Base-by-base conservation (phyloP, 2,888 invertebrate genomes). In the Hemicrepidius hirtus region DNA sequence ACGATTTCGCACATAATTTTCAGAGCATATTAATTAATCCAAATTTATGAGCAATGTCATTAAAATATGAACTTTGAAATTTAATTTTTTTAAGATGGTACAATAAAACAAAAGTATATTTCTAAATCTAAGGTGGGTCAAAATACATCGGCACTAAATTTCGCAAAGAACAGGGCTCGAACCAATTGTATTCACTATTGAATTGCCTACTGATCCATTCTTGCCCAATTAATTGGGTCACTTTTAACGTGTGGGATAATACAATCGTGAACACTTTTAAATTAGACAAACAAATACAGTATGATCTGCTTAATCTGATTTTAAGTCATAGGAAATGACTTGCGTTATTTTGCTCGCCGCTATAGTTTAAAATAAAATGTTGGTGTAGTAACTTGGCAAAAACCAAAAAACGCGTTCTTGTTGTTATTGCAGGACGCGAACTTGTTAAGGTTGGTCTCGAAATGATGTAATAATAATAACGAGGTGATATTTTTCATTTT, bases 231-330 rank as follows among this genome's bases (percentile, higher is more conserved):
- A 59, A 59, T 59, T 59, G 28, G 59, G 40, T 35, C 59, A 59
- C 20, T 37, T 24, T 35, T 35, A 7, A 0, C 35, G 40, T 40
- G 59, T 59, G 59, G 59, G 59, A 20, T 59, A 59, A 59, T 59
- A 20, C 20, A 59, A 37, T 59, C 59, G 59, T 59, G 59, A 40
- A 40, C 59, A 59, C 18, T 16, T 10, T 59, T 37, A 35, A 53
- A 59, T 59, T 59, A 59, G 40, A 10, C 40, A 59, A 59, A 59
- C 35, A 59, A 59, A 59, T 20, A 37, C 59, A 59, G 28, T 32
- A 50, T 35, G 46, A 46, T 46, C 46, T 13, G 20, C 9, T 59
- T 40, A 40, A 59, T 59, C 40, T 59, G 40, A 59, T 37, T 57
- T 59, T 32, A 32, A 49, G 49, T 32, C 35, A 16, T 21, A 59